Conservation (phyloP, 2,888 invertebrate genomes). For the Tipula unca region DNA sequence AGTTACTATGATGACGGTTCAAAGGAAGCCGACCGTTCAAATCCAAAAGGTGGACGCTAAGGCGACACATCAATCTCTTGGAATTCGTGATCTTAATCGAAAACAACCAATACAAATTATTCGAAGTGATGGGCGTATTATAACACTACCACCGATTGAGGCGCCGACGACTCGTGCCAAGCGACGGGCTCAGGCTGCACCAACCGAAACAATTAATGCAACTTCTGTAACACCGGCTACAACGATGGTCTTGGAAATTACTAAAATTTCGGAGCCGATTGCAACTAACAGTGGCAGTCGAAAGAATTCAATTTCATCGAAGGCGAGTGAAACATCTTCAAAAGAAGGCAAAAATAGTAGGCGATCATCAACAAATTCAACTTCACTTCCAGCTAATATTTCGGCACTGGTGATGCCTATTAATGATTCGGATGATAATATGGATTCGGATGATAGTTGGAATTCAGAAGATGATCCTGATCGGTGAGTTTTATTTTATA, state of each 20-base stretch:
- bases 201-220: slow-evolving; percentile 23
- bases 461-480: slow-evolving; percentile 91
- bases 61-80: background rate
- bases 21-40: background rate
- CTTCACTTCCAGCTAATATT: background rate
- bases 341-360: slow-evolving; percentile 15
- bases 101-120: slow-evolving; percentile 64
- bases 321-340: slow-evolving; percentile 24
- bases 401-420: background rate
- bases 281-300: slow-evolving; percentile 23
- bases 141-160: slow-evolving; percentile 73
- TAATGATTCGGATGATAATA: slow-evolving; percentile 34
- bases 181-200: slow-evolving; percentile 47
- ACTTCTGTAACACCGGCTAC: slow-evolving; percentile 22
- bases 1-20: background rate
- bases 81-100: background rate
- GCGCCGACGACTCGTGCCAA: slow-evolving; percentile 73
- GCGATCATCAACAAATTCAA: background rate
- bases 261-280: background rate
- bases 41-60: background rate
- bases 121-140: slow-evolving; percentile 63
- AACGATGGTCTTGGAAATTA: background rate
- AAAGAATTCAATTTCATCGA: slow-evolving; percentile 29
- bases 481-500: slow-evolving; percentile 42
- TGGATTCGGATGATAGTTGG: slow-evolving; percentile 55